These are phyloP conservation scores for Synergus laeviventris DNA, from an alignment of 2,888 invertebrate species.

Conservation along the genomic window DNA sequence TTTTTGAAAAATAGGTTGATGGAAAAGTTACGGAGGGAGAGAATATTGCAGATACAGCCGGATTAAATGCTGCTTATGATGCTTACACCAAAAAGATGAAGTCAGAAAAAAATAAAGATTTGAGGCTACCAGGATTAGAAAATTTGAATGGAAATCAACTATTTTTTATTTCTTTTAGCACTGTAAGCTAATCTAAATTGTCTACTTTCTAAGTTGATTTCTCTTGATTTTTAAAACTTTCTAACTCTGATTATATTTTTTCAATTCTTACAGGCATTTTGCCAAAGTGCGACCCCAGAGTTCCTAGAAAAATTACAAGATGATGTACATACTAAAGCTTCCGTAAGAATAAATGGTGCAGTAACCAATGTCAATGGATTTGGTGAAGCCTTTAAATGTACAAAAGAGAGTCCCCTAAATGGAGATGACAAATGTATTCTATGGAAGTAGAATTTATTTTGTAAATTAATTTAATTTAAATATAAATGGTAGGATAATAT, in stretches of 20 bases:
- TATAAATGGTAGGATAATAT: not conserved
- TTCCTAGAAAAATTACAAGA: constrained; percentile 79
- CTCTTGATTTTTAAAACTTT: not conserved
- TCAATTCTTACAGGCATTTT: constrained; percentile 85
- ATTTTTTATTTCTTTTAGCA: constrained; percentile 86
- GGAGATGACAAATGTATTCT: constrained; percentile 77
- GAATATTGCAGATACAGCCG: constrained; percentile 92
- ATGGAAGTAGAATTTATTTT: constrained; percentile 75
- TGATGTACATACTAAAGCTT: constrained; percentile 82
- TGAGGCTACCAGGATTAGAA: constrained; percentile 81
- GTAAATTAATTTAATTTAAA: not conserved
- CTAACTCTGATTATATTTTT: not conserved
- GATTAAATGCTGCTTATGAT: constrained; percentile 84
- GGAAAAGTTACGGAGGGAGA: constrained; percentile 86
- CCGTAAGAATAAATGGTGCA: constrained; percentile 81
- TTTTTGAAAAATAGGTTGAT: constrained; percentile 77
- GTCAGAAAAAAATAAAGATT: constrained; percentile 60
- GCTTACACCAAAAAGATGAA: constrained; percentile 77
- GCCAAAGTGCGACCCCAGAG: constrained; percentile 83
- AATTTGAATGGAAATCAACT: constrained; percentile 82
- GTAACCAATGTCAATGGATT: constrained; percentile 82
- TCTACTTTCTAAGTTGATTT: not conserved
- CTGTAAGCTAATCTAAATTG: constrained; percentile 74
- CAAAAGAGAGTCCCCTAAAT: constrained; percentile 75
- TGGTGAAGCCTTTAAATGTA: constrained; percentile 80